Base-by-base conservation (phyloP, 1,140 invertebrate genomes). In the Trachymyrmex cornetzi region DNA sequence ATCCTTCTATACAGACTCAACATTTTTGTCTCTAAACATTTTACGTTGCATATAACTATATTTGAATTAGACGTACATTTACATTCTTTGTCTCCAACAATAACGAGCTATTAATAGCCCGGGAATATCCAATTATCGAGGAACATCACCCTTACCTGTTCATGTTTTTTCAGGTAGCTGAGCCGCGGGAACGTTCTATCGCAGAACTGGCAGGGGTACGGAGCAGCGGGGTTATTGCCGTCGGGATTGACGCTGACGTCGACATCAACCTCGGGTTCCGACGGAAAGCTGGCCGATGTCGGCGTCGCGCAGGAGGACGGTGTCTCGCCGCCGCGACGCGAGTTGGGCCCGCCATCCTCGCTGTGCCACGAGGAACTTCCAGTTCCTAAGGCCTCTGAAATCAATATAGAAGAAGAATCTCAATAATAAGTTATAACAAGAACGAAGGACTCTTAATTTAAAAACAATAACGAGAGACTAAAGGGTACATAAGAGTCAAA, bases 181-280 rank as follows among this genome's bases (percentile, higher is more conserved):
- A 98, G 96, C 61, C 98, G 96, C 1, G 98, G 97, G 95, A 99
- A 99, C 66, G 98, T 98, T 94, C 98, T 98, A 87, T 98, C 97
- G 95, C 98, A 99, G 95, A 98, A 98, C 94, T 98, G 97, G 95
- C 98, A 98, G 88, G 97, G 97, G 96, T 98, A 98, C 55, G 98
- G 98, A 44, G 97, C 97, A 87, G 96, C 96, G 9, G 96, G 93
- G 88, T 96, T 96, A 16, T 95, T 96, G 48, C 96, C 96, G 69
- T 96, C 92, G 94, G 94, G 89, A 90, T 95, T 94, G 72, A 95
- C 94, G 87, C 95, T 88, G 89, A 91, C 85, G 22, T 95, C 94
- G 24, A 89, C 89, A 71, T 95, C 95, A 59, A 94, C 93, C 86
- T 96, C 95, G 38, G 95, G 94, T 88, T 95, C 95, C 34, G 96